Percentiles rank a stretch among this genome's conserved stretches.
Evolutionary conservation across 1,140 invertebrate genomes (phyloP).

Genomic region (Batillaria attramentaria): DNA sequence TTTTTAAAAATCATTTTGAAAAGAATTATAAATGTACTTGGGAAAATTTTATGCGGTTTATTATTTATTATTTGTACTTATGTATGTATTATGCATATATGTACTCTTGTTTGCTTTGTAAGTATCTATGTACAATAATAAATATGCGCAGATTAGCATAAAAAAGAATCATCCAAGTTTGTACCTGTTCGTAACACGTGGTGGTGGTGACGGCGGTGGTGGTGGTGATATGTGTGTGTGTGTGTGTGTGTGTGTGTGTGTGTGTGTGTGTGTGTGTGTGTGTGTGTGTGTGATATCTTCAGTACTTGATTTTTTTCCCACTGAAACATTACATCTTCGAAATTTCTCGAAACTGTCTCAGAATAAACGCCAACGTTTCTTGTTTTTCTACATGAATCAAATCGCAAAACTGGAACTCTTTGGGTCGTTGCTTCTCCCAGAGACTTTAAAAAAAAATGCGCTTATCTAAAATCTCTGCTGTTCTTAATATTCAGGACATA

Average conservation of each 20-base stretch:
- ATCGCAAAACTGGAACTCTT: too few relatives aligned
- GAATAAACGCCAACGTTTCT: too few relatives aligned
- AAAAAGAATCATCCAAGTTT: not conserved
- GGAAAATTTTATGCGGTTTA: not conserved
- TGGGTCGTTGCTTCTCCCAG: too few relatives aligned
- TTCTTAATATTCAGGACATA: too few relatives aligned
- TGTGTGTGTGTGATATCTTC: not conserved
- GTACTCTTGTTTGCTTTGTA: not conserved
- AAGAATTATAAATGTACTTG: too few relatives aligned
- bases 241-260: conserved; percentile 17
- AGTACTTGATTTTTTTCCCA: too few relatives aligned
- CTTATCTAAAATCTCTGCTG: too few relatives aligned
- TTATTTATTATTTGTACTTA: not conserved
- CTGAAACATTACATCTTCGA: too few relatives aligned
- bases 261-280: not conserved
- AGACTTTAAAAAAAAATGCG: too few relatives aligned
- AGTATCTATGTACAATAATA: not conserved
- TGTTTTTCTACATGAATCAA: too few relatives aligned
- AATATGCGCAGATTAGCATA: not conserved
- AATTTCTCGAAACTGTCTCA: too few relatives aligned
- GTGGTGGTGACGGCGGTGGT: not conserved
- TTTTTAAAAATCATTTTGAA: too few relatives aligned
- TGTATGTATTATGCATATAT: not conserved
- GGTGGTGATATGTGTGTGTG: conserved; percentile 3
- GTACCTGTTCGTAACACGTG: not conserved